Conservation (phyloP, 2,113 vertebrate species). For the Sylvia atricapilla region DNA sequence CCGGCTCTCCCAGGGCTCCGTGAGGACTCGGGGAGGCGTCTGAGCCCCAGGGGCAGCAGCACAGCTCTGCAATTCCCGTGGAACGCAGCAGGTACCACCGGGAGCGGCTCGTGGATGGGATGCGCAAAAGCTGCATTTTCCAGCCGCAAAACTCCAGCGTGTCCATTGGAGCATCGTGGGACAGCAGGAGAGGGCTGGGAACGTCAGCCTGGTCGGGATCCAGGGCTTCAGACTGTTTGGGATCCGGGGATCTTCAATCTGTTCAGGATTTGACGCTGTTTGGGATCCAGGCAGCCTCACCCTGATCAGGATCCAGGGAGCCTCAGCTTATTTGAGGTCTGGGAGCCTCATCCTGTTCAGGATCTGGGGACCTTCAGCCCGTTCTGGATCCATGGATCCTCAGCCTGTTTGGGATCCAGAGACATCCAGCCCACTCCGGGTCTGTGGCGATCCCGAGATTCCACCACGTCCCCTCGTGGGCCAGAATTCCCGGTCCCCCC, state of each 20-base stretch:
- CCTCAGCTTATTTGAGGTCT: accelerated
- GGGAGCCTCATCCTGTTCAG: background rate
- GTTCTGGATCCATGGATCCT: too few relatives aligned
- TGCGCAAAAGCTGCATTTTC: accelerated
- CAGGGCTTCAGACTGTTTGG: background rate
- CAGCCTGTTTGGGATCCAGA: too few relatives aligned
- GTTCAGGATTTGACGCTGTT: background rate
- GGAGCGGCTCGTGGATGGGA: background rate
- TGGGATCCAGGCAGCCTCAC: background rate
- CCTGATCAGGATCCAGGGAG: background rate
- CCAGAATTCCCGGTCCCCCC: background rate
- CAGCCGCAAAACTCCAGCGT: accelerated
- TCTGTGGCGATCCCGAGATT: background rate
- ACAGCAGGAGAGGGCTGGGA: background rate
- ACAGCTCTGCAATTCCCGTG: accelerated
- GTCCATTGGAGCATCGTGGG: background rate
- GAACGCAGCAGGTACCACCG: accelerated
- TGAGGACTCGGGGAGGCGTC: background rate
- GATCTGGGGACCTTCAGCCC: background rate
- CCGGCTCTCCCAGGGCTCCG: background rate
- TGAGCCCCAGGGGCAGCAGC: background rate
- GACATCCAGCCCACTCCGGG: background rate
- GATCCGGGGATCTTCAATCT: too few relatives aligned
- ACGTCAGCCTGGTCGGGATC: background rate
- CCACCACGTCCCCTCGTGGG: background rate